Conservation (phyloP, 2,113 vertebrate genomes). For the cattle (Bos taurus) region ARS-UCD2.0 NC_037334.1:69692501-69693000, state of each 20-base stretch:
- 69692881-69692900: not conserved
- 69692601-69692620: not conserved
- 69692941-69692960: not conserved
- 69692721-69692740: rapidly evolving
- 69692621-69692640: not conserved
- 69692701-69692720: not conserved
- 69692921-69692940: not conserved
- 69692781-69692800: not conserved
- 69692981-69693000: not conserved
- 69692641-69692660: not conserved
- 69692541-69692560: not conserved
- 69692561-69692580: not conserved
- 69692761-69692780: not conserved
- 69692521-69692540: not conserved
- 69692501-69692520: not conserved
- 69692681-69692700: not conserved
- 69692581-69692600: not conserved
- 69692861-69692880: not conserved
- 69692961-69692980: not conserved
- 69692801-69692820: not conserved
- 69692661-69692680: not conserved
- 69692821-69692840: not conserved
- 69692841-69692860: not conserved
- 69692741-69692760: not conserved
- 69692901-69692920: not conserved